Evolutionary conservation across 23 tunicate species (phyloP).

Genomic region (Clavelina lepadiformis): DNA sequence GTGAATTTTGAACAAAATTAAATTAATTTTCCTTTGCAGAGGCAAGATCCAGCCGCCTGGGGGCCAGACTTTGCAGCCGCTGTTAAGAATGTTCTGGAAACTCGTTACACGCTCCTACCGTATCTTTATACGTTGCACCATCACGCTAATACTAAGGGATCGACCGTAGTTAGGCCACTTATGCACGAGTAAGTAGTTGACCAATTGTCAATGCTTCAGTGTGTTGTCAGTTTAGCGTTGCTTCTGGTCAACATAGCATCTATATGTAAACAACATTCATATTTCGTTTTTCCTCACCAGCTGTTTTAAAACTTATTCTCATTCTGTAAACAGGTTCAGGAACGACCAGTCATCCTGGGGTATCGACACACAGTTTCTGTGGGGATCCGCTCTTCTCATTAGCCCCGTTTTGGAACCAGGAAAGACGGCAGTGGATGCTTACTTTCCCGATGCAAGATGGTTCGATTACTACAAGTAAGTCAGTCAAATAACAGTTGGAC

Average conservation of each 20-base stretch:
- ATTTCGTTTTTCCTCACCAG: too few species aligned
- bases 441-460: slow-evolving; percentile 79
- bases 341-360: slow-evolving; percentile 48
- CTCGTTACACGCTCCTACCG: slow-evolving; percentile 68
- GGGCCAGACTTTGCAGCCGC: slow-evolving; percentile 68
- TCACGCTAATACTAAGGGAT: slow-evolving; percentile 54
- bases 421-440: slow-evolving; percentile 51
- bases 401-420: slow-evolving; percentile 77
- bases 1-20: background rate
- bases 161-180: slow-evolving; percentile 85
- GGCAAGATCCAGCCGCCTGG: slow-evolving; percentile 81
- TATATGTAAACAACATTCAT: too few species aligned
- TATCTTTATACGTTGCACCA: slow-evolving; percentile 83
- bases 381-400: slow-evolving; percentile 76
- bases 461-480: slow-evolving; percentile 73
- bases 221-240: too few species aligned
- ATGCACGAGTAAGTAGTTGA: slow-evolving; percentile 80
- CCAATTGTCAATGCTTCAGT: too few species aligned
- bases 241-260: too few species aligned
- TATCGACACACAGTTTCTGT: slow-evolving; percentile 57
- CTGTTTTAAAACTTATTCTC: too few species aligned
- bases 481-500: background rate
- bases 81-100: slow-evolving; percentile 49
- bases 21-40: slow-evolving; percentile 12
- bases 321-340: slow-evolving; percentile 53